Percentiles rank a stretch among this genome's conserved stretches.
These are phyloP conservation scores for Perognathus longimembris DNA, from an alignment of 2,113 vertebrate genomes.

Conservation along the genomic window DNA sequence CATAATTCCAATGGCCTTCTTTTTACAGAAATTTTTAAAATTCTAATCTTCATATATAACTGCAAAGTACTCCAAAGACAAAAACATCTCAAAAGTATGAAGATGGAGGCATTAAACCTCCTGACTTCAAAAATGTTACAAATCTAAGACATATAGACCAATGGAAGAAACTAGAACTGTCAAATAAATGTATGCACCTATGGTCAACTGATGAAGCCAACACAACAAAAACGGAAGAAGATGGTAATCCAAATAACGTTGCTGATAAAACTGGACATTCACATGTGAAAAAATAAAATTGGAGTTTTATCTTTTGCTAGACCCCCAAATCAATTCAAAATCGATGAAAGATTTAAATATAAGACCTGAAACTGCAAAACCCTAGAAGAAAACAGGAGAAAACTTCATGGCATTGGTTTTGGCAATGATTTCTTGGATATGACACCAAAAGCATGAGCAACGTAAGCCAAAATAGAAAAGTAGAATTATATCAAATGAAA, in stretches of 20 bases:
- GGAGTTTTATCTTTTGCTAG: neutral
- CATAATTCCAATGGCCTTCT: neutral
- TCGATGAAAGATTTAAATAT: neutral
- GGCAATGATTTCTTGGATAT: conserved; percentile 4
- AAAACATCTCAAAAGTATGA: conserved; percentile 7
- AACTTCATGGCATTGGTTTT: neutral
- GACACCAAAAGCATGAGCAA: conserved; percentile 12
- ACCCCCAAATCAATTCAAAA: conserved; percentile 21
- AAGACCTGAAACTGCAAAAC: neutral
- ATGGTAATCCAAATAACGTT: neutral
- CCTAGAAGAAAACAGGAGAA: neutral
- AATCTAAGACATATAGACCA: neutral
- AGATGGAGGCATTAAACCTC: neutral
- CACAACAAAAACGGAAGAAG: neutral
- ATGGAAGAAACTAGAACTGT: neutral
- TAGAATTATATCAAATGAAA: neutral
- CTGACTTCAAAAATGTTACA: neutral
- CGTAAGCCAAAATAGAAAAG: neutral
- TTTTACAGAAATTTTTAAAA: neutral
- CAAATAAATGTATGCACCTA: neutral
- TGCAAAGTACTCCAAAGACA: neutral
- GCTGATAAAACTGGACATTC: neutral
- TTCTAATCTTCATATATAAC: neutral
- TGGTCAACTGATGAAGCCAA: neutral
- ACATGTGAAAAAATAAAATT: neutral